These are phyloP conservation scores for Carlito syrichta DNA, from an alignment of 2,113 vertebrate genomes.

Conservation along the genomic window DNA sequence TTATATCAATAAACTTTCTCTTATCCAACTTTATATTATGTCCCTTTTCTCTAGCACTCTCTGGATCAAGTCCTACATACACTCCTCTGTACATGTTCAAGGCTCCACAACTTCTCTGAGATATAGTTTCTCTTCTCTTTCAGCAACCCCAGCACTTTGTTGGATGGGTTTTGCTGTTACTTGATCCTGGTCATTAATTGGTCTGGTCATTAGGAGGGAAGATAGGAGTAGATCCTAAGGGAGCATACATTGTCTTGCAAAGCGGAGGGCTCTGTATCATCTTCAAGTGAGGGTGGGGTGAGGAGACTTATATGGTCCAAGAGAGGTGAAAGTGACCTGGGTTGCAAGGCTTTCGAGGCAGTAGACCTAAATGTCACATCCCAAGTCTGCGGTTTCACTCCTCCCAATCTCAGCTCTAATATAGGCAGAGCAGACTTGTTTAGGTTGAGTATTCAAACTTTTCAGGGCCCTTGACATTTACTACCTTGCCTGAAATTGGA, in stretches of 20 bases:
- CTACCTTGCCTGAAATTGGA: neutral
- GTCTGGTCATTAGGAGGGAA: neutral
- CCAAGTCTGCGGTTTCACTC: neutral
- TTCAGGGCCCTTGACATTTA: neutral
- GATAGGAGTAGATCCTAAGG: neutral
- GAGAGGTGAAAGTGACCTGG: neutral
- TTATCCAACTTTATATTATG: neutral
- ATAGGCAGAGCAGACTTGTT: neutral
- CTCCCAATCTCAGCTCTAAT: neutral
- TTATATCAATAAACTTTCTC: neutral
- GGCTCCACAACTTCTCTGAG: no score
- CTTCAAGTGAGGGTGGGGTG: no score
- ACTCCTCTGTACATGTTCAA: neutral
- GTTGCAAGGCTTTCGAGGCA: neutral
- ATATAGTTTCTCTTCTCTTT: neutral
- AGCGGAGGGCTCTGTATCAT: neutral
- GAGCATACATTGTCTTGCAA: neutral
- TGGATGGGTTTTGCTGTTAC: neutral
- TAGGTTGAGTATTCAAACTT: neutral
- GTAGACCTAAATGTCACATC: neutral
- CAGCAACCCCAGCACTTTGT: neutral
- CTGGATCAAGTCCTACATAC: accelerated
- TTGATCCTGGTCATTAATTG: neutral
- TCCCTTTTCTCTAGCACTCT: neutral
- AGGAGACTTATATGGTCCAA: neutral